A percentile compares a stretch with the other conserved stretches of the same genome.
Evolutionary conservation across 2,113 vertebrate species (phyloP).

Genomic region (Tricholaema leucomelas): DNA sequence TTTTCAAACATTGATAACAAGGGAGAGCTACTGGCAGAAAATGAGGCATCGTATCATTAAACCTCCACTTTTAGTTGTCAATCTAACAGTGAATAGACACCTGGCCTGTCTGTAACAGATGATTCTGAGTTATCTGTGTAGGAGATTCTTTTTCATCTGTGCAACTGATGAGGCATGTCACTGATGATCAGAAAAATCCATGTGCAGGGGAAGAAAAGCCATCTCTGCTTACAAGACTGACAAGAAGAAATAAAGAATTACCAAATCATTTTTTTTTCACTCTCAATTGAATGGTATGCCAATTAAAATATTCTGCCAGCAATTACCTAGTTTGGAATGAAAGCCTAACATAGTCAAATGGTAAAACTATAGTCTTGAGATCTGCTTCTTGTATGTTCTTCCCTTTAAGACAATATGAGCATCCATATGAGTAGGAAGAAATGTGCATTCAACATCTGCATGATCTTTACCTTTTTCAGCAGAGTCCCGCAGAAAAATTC

Average conservation of each 20-base stretch:
- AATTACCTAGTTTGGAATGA: not conserved
- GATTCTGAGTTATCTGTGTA: not conserved
- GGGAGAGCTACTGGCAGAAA: not conserved
- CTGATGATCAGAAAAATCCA: not conserved
- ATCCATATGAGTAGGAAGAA: not conserved
- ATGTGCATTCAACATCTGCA: fast-evolving
- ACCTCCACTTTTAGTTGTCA: not conserved
- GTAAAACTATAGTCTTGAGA: not conserved
- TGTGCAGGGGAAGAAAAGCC: not conserved
- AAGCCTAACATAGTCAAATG: not conserved
- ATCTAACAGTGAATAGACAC: not conserved
- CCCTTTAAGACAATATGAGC: not conserved
- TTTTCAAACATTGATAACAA: not conserved
- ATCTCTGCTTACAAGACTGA: not conserved
- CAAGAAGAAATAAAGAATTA: not conserved
- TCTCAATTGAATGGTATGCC: not conserved
- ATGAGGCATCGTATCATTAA: not conserved
- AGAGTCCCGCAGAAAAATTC: not conserved
- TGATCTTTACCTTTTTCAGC: not conserved
- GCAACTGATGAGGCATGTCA: not conserved
- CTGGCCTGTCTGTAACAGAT: not conserved
- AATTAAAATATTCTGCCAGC: not conserved
- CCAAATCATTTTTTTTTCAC: not conserved
- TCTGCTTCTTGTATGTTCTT: not conserved
- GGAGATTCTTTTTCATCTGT: not conserved